Percentiles rank a stretch among this genome's conserved stretches.
Evolutionary conservation across 2,888 invertebrate genomes (phyloP).

Genomic region (Aporophyla nigra): DNA sequence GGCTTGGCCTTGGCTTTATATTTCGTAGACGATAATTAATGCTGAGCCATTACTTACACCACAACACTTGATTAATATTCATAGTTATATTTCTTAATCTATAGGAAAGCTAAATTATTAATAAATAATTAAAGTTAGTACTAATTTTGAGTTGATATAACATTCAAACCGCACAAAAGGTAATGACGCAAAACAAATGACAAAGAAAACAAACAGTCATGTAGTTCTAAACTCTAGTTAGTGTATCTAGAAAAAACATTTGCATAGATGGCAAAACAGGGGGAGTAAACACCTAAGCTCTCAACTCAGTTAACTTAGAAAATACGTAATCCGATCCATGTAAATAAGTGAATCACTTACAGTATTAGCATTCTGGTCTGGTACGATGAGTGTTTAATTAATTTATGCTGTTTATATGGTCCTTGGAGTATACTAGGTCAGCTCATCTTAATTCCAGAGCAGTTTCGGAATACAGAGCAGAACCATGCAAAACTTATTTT

Average conservation of each 20-base stretch:
- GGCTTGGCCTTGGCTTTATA: constrained; percentile 13
- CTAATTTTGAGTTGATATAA: not conserved
- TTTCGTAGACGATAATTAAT: constrained; percentile 15
- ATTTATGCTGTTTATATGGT: constrained; percentile 27
- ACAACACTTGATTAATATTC: not conserved
- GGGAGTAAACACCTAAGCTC: constrained; percentile 33
- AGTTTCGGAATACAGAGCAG: constrained; percentile 6
- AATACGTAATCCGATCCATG: constrained; percentile 41
- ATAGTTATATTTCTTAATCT: not conserved
- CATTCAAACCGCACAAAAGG: not conserved
- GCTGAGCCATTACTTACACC: not conserved
- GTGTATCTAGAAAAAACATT: constrained; percentile 22
- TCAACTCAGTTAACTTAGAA: constrained; percentile 28
- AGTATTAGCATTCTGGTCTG: constrained; percentile 34
- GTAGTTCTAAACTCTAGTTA: not conserved
- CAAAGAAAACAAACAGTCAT: not conserved
- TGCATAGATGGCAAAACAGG: constrained; percentile 24
- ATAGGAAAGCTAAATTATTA: not conserved
- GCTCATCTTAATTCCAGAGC: constrained; percentile 8
- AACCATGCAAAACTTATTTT: not conserved
- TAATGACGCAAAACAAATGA: not conserved
- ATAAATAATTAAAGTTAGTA: not conserved
- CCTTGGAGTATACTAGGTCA: constrained; percentile 20
- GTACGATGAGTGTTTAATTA: constrained; percentile 22
- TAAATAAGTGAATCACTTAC: constrained; percentile 53